Base-by-base conservation (phyloP, 1,140 invertebrate genomes). In the Apis laboriosa region DNA sequence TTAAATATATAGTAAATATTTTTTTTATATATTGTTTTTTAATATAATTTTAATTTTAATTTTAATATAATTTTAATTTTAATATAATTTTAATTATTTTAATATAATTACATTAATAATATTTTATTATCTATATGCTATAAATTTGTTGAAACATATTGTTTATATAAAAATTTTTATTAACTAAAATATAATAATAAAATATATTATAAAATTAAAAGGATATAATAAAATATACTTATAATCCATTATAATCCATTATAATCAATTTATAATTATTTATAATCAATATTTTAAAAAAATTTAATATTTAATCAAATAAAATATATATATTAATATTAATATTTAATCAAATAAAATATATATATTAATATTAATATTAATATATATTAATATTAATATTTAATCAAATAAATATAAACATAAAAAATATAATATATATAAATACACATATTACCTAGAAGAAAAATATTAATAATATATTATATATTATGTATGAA, bases 71-170 rank as follows among this genome's bases (percentile, higher is more conserved):
- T n/a, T n/a, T n/a, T n/a, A n/a, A n/a, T 56, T 13, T 51, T 7
- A 51, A 34, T 34, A n/a, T n/a, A n/a, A n/a, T n/a, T n/a, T n/a
- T n/a, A n/a, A n/a, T n/a, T n/a, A 61, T 58, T 34, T 60, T 60
- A 21, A 60, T 60, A 55, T 55, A 55, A 15, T 55, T 55, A 55
- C 17, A 15, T 55, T 13, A 63, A 63, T 13, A 15, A 60, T 43
- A 34, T 58, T 43, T 28, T 21, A 43, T 49, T 74, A 74, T 28
- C n/a, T 55, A 9, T 64, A 43, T 7, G 15, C 67, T 8, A 43
- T 28, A 77, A 66, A 13, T 56, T 53, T 77, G 13, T 17, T 34
- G 24, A 24, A 68, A 13, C 58, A 58, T 78, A 58, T 21, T 70
- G 53, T 21, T 60, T 55, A 63, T 13, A 17, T 17, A 19, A 77